Base-by-base conservation (phyloP, 2,797 vertebrate genomes). In the Phylloscopus collybita region DNA sequence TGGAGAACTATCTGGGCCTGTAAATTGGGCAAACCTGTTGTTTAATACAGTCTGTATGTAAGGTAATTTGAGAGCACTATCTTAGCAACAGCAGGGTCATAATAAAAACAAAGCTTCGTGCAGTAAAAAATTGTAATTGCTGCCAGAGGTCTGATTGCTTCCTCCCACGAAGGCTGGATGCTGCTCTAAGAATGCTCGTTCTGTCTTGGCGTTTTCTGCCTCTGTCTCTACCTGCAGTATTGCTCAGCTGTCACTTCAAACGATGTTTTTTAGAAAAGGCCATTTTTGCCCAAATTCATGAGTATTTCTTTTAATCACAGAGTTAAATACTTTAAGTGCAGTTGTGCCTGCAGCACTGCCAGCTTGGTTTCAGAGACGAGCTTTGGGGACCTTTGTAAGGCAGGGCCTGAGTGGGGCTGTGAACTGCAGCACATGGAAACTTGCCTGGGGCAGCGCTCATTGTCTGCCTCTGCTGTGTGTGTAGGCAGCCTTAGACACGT, bases 61-160 rank as follows among this genome's bases (percentile, higher is more conserved):
- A 70, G 57, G 87, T 73, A 85, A 92, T 70, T 70, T 30, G 70
- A 94, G 83, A 86, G 60, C 29, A 16, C 74, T 49, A 3, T 69
- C 83, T 79, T 94, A 92, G 74, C 88, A 94, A 88, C 83, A 93
- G 62, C n/a, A 26, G 74, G 67, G 71, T 82, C 53, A 76, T 80
- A 84, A 90, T 64, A 93, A 90, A 92, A 93, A 92, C 70, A 88
- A 86, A 93, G 36, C 66, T 86, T 69, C 59, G 25, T 72, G 66
- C 71, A 60, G 75, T 87, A 86, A 93, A 94, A 91, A 60, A 57
- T 18, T 9, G n/a, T 84, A 88, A 93, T 88, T 84, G 90, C 53
- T 92, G 83, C 79, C 94, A 80, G 87, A 85, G 61, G 56, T 62
- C 89, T 95, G 90, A 40, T 94, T 75, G 21, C 78, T 92, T 90